Percentiles rank a stretch among this genome's conserved stretches.
Evolutionary conservation across 2,797 vertebrate genomes (phyloP).

Genomic region (Poeciliopsis infans): DNA sequence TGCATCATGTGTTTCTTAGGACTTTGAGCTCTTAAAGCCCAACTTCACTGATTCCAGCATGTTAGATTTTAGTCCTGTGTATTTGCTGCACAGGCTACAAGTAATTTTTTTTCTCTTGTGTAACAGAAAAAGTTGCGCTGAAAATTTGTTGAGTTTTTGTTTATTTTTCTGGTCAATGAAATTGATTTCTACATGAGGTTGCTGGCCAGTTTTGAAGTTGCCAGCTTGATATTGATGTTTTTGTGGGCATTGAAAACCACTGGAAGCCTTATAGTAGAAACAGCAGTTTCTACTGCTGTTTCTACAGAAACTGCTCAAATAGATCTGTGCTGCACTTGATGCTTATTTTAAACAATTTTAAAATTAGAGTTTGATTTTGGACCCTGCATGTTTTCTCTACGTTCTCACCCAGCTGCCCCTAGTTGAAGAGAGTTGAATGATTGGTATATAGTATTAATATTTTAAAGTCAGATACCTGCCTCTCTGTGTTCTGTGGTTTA

Average conservation of each 20-base stretch:
- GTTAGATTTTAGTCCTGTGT: not conserved
- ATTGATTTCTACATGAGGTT: not conserved
- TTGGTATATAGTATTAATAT: slow-evolving; percentile 54
- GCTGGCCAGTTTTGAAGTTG: slow-evolving; percentile 1
- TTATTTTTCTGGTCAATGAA: not conserved
- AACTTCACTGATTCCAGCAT: not conserved
- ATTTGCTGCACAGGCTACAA: not conserved
- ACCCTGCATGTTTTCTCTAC: slow-evolving; percentile 2
- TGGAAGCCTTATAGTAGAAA: not conserved
- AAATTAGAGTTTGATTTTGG: slow-evolving; percentile 13
- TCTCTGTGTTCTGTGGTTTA: slow-evolving; percentile 25
- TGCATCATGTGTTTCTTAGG: not conserved
- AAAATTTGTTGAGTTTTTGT: not conserved
- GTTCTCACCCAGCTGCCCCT: not conserved
- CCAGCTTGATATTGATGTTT: not conserved
- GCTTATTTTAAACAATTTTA: not conserved
- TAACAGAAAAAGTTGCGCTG: not conserved
- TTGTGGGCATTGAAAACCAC: not conserved
- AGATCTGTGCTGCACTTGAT: not conserved
- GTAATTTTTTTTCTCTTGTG: not conserved
- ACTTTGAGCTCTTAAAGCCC: not conserved
- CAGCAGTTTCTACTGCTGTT: not conserved
- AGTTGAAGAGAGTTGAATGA: slow-evolving; percentile 10
- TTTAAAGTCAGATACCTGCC: slow-evolving; percentile 47
- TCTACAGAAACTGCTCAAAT: not conserved